Evolutionary conservation across 1,140 invertebrate genomes (phyloP), one percentile per base, ranked within the genome.

Genomic region (Vanessa tameamea): DNA sequence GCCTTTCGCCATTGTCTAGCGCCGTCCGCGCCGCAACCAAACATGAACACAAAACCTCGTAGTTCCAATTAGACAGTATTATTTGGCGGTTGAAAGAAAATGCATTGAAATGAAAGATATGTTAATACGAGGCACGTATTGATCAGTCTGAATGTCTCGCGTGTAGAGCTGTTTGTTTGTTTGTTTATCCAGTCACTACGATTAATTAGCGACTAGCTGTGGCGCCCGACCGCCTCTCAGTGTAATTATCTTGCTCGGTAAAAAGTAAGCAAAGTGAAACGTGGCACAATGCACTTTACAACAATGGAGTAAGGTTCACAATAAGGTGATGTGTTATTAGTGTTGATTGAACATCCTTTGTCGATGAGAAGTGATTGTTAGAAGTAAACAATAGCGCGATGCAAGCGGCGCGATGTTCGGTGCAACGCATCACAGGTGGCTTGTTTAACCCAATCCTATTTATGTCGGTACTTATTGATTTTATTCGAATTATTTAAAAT

Each of bases 161-260:
- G 59, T 64, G 74, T 48, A 37, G 53, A n/a, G 31, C 31, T 50
- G 68, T 65, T 72, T 20, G 68, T 65, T 72, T 84, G 83, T 83
- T 85, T 85, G 81, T 86, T 81, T 84, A 82, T 73, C 79, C 69
- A 81, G 85, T 87, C 84, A 84, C 81, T 77, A 78, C 73, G 75
- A 82, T 84, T 86, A 87, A 87, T 86, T 86, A 86, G 72, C 64
- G 50, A 47, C 50, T 50, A 48, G 64, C 20, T 26, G 64, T 47
- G 64, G 47, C 64, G 64, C 64, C 20, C 64, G 64, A 23, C 64
- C 48, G 48, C 64, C 20, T 23, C 64, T 16, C 31, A 61, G 31
- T 43, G 31, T 61, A 61, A 61, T 61, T 61, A 61, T 61, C 23
- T 61, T 5, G 26, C 57, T 61, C 31, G 23, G 57, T 31, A 61